Percentiles rank a stretch among this genome's conserved stretches.
Conservation (phyloP, 2,888 invertebrate species). For the Pseudococcus jackbeardsleyi region DNA sequence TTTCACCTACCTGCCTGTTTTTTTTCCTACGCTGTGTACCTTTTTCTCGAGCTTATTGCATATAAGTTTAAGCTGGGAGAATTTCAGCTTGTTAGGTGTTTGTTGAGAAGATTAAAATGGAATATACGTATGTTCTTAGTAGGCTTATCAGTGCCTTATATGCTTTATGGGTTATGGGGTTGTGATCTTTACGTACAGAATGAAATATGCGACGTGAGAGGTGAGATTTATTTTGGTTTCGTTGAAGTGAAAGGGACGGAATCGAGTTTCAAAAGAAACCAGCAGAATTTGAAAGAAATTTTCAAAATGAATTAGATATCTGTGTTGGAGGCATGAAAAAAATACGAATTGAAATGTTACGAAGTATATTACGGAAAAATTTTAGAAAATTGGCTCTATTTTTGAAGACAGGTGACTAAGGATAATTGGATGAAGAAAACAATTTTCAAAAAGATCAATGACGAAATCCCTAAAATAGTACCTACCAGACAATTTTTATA, state of each 20-base stretch:
- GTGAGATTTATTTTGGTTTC: not conserved
- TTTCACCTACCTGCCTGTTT: not conserved
- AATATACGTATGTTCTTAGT: not conserved
- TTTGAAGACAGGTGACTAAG: too few species aligned
- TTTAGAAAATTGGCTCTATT: too few species aligned
- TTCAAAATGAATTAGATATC: too few species aligned
- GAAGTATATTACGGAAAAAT: too few species aligned
- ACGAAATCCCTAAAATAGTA: too few species aligned
- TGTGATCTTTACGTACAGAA: not conserved
- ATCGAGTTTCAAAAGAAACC: not conserved
- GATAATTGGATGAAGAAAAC: too few species aligned
- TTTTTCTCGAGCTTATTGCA: not conserved
- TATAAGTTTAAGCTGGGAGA: not conserved
- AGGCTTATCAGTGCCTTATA: not conserved
- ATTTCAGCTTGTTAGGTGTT: constrained; percentile 10
- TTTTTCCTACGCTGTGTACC: not conserved
- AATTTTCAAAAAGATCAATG: too few species aligned
- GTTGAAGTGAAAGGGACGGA: not conserved
- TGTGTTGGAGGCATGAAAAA: too few species aligned
- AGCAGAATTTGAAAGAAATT: too few species aligned
- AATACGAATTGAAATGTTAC: too few species aligned
- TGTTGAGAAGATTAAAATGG: constrained; percentile 4
- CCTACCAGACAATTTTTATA: too few species aligned
- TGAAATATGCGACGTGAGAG: not conserved
- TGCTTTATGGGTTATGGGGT: not conserved